phyloP scores from a whole-genome alignment of 2,888 invertebrate genomes.

The Heliconius hortense region DNA sequence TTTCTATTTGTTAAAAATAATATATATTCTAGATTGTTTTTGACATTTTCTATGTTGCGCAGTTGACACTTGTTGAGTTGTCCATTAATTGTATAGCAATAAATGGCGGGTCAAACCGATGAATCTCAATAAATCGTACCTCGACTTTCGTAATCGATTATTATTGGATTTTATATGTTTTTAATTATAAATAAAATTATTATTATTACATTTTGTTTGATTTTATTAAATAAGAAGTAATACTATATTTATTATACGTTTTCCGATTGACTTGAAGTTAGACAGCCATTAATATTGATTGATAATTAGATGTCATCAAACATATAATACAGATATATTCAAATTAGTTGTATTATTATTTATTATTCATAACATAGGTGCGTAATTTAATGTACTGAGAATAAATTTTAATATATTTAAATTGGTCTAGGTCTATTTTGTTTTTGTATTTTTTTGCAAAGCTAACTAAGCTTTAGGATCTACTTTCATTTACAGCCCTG shows the following conservation, averaged over 20 bases:
- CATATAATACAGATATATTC: not conserved
- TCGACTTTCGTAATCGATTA: not conserved
- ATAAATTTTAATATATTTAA: not conserved
- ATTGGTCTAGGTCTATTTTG: not conserved
- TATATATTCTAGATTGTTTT: not conserved
- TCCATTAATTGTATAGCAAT: constrained; percentile 24
- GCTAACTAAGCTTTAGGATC: too few species aligned
- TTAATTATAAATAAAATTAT: not conserved
- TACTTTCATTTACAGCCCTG: too few species aligned
- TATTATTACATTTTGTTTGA: not conserved
- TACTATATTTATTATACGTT: not conserved
- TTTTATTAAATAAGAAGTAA: not conserved
- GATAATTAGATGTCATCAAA: not conserved
- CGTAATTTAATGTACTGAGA: not conserved
- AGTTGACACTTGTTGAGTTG: constrained; percentile 25
- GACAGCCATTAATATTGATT: constrained; percentile 13
- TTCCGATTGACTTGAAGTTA: not conserved
- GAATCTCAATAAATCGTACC: constrained; percentile 3
- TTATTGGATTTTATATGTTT: not conserved
- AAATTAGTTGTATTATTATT: not conserved
- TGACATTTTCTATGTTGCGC: constrained; percentile 8
- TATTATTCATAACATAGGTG: not conserved
- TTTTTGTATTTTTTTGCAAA: not conserved
- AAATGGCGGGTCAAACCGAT: constrained; percentile 23
- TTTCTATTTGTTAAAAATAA: not conserved